Conservation (phyloP, 1,140 invertebrate genomes). For the Drosophila paulistorum region DNA sequence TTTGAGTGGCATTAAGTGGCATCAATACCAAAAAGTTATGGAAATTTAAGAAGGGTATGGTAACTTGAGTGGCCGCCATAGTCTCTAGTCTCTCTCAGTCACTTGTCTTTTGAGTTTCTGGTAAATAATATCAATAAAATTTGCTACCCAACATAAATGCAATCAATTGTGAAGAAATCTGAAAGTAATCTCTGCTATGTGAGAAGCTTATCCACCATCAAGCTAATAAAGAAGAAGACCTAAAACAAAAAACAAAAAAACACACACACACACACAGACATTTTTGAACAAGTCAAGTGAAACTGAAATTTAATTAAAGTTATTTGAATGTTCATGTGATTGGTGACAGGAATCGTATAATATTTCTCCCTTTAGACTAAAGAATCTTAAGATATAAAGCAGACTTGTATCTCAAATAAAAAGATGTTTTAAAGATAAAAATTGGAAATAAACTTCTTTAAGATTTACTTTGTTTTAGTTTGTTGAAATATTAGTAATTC, state of each 20-base stretch:
- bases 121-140: constrained; percentile 22
- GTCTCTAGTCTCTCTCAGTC: too few relatives aligned
- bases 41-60: constrained; percentile 58
- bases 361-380: not conserved
- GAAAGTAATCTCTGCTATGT: constrained; percentile 15
- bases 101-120: not conserved
- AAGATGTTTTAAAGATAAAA: too few relatives aligned
- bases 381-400: too few relatives aligned
- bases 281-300: not conserved
- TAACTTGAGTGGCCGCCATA: constrained; percentile 40
- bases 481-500: too few relatives aligned
- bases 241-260: not conserved
- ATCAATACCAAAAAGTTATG: constrained; percentile 55
- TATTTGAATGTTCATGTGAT: constrained; percentile 16
- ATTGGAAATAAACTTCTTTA: too few relatives aligned
- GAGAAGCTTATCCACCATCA: constrained; percentile 1
- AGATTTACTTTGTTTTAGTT: too few relatives aligned
- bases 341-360: constrained; percentile 1
- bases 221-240: not conserved
- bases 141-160: constrained; percentile 3
- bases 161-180: constrained; percentile 21
- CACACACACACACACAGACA: too few relatives aligned
- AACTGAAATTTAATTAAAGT: constrained; percentile 7
- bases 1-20: constrained; percentile 55
- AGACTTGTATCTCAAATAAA: too few relatives aligned